Evolutionary conservation across 2,797 vertebrate genomes (phyloP).

Genomic region (Odontamblyopus rebecca): DNA sequence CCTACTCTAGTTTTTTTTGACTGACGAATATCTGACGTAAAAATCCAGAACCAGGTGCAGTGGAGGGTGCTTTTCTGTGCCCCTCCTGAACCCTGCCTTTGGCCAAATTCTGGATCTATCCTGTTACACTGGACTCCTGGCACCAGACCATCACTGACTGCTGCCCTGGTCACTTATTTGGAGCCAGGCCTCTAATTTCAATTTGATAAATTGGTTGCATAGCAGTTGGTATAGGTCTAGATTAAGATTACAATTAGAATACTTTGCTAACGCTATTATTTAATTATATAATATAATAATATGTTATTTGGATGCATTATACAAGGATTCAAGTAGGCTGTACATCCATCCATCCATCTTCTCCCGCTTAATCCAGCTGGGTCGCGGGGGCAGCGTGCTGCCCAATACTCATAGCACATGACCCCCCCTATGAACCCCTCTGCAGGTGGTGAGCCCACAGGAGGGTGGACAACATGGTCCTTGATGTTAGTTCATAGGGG

Average conservation of each 20-base stretch:
- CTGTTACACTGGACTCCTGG: slow-evolving; percentile 64
- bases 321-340: neutral
- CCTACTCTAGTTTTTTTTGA: slow-evolving; percentile 9
- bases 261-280: neutral
- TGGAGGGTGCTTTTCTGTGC: slow-evolving; percentile 40
- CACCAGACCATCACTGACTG: slow-evolving; percentile 40
- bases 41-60: slow-evolving; percentile 29
- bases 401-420: no score
- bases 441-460: no score
- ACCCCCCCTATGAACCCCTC: no score
- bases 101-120: slow-evolving; percentile 65
- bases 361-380: no score
- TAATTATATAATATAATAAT: neutral
- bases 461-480: no score
- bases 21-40: slow-evolving; percentile 32
- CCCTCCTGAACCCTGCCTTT: slow-evolving; percentile 56
- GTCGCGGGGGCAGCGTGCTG: no score
- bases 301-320: neutral
- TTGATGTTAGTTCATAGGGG: no score
- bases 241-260: neutral
- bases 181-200: slow-evolving; percentile 21
- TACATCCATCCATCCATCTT: no score
- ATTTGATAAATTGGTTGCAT: neutral
- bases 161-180: slow-evolving; percentile 29
- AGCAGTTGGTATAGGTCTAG: neutral